A percentile compares a stretch with the other conserved stretches of the same genome.
Conservation (phyloP, 2,113 vertebrate species). For the Bostrychus sinensis region DNA sequence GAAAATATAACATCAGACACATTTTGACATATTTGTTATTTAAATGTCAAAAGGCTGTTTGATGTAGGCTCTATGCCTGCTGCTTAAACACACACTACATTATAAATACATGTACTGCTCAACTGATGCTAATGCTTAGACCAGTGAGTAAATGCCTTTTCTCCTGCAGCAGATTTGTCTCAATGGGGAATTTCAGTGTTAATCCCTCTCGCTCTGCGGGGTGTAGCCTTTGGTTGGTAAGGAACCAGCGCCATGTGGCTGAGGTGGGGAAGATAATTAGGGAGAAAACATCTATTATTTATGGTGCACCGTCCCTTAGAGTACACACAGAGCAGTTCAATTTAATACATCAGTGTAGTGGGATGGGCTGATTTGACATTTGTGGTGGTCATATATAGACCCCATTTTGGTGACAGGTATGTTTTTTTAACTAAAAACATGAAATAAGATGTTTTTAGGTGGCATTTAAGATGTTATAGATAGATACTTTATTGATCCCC, state of each 20-base stretch:
- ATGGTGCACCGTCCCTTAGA: constrained; percentile 53
- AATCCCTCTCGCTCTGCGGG: constrained; percentile 32
- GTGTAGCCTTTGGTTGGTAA: constrained; percentile 28
- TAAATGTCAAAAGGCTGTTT: background rate
- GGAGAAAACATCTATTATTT: constrained; percentile 73
- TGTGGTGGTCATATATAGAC: constrained; percentile 17
- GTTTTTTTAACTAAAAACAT: background rate
- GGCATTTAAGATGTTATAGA: too few species aligned
- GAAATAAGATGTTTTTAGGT: too few species aligned
- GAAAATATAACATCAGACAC: background rate
- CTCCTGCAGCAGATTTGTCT: constrained; percentile 38
- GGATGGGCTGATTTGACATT: constrained; percentile 13
- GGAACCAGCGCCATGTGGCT: constrained; percentile 47
- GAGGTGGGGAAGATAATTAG: constrained; percentile 66
- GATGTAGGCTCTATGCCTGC: background rate
- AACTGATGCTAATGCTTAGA: constrained; percentile 50
- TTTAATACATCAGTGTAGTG: constrained; percentile 43
- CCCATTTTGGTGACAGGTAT: background rate
- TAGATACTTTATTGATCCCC: too few species aligned
- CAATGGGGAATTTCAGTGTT: constrained; percentile 43
- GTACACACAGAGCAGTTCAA: constrained; percentile 42
- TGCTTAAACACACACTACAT: constrained; percentile 36
- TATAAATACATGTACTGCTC: constrained; percentile 49
- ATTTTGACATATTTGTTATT: background rate
- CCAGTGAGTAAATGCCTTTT: constrained; percentile 34